These are phyloP conservation scores for Telmatherina bonti DNA, from an alignment of 2,797 vertebrate species.

Conservation along the genomic window DNA sequence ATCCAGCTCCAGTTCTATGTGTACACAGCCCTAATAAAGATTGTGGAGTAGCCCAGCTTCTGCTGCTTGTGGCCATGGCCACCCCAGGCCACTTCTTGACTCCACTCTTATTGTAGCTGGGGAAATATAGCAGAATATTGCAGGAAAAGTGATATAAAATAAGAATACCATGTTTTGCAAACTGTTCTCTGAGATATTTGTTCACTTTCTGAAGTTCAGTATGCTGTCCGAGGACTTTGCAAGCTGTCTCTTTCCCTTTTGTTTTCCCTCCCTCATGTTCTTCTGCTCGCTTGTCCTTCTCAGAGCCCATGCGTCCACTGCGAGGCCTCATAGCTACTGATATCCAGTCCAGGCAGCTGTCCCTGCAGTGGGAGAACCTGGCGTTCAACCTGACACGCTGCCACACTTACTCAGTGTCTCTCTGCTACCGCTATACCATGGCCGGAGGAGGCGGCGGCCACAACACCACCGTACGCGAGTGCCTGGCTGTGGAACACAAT, in stretches of 20 bases:
- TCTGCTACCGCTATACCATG: conserved; percentile 92
- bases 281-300: not conserved
- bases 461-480: conserved; percentile 93
- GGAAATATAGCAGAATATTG: conserved; percentile 41
- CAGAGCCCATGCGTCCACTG: conserved; percentile 95
- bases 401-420: conserved; percentile 93
- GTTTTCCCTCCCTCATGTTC: not conserved
- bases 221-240: not conserved
- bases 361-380: conserved; percentile 94
- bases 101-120: not conserved
- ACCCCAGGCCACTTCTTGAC: not conserved
- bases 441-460: conserved; percentile 85
- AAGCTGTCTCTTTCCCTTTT: conserved; percentile 4
- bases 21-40: not conserved
- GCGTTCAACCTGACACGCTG: conserved; percentile 98
- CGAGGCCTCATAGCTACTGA: conserved; percentile 90
- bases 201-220: not conserved
- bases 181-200: not conserved
- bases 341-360: conserved; percentile 93
- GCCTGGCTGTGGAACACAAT: conserved; percentile 89
- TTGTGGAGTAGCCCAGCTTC: not conserved
- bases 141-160: conserved; percentile 43
- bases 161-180: conserved; percentile 13
- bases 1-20: too few relatives aligned
- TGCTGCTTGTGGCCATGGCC: not conserved